These are phyloP conservation scores for Columba guinea DNA, from an alignment of 2,797 vertebrate genomes.

Conservation along the genomic window DNA sequence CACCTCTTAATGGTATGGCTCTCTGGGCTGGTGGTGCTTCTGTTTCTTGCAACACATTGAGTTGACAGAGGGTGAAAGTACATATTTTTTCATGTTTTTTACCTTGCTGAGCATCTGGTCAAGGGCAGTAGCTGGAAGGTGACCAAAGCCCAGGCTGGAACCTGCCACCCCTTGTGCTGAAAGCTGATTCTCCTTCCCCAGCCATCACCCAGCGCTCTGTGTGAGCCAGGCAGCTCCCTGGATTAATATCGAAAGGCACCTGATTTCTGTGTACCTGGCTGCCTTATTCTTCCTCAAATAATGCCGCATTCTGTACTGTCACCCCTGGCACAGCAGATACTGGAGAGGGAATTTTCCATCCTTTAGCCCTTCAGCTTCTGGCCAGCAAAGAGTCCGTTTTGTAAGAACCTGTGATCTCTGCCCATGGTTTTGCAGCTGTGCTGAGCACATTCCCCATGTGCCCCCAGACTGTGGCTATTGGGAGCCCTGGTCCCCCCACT, in stretches of 20 bases:
- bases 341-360: neutral
- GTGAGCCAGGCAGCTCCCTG: too few relatives aligned
- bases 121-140: neutral
- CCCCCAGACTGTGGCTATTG: too few relatives aligned
- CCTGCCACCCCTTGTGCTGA: neutral
- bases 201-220: too few relatives aligned
- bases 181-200: neutral
- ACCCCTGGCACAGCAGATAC: neutral
- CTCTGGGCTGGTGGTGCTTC: neutral
- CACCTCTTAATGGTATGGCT: too few relatives aligned
- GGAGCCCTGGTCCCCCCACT: neutral
- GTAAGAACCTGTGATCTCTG: neutral
- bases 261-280: too few relatives aligned
- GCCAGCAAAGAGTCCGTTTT: neutral
- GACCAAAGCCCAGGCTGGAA: neutral
- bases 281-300: too few relatives aligned
- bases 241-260: too few relatives aligned
- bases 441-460: rapidly evolving
- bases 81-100: neutral
- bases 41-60: neutral
- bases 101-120: neutral
- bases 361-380: neutral
- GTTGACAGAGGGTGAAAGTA: neutral
- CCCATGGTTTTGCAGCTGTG: rapidly evolving
- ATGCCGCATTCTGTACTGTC: too few relatives aligned